Evolutionary conservation across 2,797 vertebrate species (phyloP).

Genomic region (Rhinichthys osculus): DNA sequence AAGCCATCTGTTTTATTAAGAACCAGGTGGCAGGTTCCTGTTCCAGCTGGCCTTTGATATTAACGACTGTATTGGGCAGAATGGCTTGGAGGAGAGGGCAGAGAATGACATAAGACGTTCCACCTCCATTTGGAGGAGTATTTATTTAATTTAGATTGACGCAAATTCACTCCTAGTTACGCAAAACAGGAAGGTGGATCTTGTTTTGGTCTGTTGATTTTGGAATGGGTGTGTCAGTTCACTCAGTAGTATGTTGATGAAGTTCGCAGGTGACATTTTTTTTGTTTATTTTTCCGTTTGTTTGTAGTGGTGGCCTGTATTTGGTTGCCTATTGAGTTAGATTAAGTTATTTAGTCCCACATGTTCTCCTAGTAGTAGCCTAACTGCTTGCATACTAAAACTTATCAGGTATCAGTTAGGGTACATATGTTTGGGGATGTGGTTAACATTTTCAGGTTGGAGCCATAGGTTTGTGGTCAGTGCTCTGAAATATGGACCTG

Average conservation of each 20-base stretch:
- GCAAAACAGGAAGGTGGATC: constrained; percentile 35
- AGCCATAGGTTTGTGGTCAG: not conserved
- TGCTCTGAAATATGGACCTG: not conserved
- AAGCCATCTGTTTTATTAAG: constrained; percentile 52
- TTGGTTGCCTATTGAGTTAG: not conserved
- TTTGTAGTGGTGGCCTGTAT: not conserved
- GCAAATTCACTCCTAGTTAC: constrained; percentile 13
- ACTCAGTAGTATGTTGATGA: not conserved
- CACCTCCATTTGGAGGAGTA: not conserved
- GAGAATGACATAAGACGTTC: constrained; percentile 10
- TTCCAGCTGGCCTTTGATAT: constrained; percentile 46
- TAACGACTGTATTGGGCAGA: constrained; percentile 8
- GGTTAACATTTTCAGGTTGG: not conserved
- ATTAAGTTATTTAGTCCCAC: not conserved
- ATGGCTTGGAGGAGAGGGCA: constrained; percentile 1
- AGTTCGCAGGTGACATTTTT: not conserved
- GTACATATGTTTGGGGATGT: not conserved
- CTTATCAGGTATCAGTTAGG: not conserved
- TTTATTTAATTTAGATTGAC: constrained; percentile 39
- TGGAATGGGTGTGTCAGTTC: not conserved
- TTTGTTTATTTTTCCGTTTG: not conserved
- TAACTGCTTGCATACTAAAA: not conserved
- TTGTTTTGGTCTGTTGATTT: constrained; percentile 23
- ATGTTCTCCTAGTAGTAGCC: not conserved
- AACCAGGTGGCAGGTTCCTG: constrained; percentile 43